phyloP scores from a whole-genome alignment of 1,140 invertebrate genomes.

The Trichonephila inaurata region DNA sequence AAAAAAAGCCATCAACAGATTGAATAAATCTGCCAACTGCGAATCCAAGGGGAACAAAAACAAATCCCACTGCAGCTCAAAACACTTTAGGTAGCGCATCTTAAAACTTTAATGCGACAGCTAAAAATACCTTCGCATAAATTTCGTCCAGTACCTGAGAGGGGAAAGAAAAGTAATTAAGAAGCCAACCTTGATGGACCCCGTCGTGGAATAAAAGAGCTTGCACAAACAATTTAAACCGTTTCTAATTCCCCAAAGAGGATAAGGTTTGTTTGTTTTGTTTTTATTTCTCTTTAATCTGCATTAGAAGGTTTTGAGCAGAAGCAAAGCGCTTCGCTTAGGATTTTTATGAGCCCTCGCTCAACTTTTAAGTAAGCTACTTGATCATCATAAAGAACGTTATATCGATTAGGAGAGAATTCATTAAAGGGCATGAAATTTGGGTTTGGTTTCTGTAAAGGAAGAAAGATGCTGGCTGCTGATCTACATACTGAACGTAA shows the following conservation, averaged over 20 bases:
- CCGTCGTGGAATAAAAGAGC: slow-evolving; percentile 46
- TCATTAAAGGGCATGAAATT: too few species aligned
- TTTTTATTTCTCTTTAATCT: slow-evolving; percentile 60
- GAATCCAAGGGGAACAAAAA: neutral
- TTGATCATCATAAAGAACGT: neutral
- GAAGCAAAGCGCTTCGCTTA: neutral
- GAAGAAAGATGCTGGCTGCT: too few species aligned
- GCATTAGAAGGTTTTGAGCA: slow-evolving; percentile 19
- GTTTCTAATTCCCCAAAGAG: slow-evolving; percentile 62
- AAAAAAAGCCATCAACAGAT: neutral
- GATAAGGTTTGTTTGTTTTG: slow-evolving; percentile 23
- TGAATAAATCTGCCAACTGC: slow-evolving; percentile 40
- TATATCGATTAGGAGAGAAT: neutral
- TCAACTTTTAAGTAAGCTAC: too few species aligned
- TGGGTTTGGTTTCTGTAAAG: too few species aligned
- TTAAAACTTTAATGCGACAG: slow-evolving; percentile 66
- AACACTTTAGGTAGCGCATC: neutral
- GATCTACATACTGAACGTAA: too few species aligned
- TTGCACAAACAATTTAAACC: slow-evolving; percentile 64
- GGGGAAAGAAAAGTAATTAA: slow-evolving; percentile 54
- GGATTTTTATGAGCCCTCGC: neutral
- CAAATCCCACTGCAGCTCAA: neutral
- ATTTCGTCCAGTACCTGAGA: slow-evolving; percentile 27
- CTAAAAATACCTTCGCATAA: slow-evolving; percentile 66
- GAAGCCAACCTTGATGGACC: slow-evolving; percentile 35